phyloP scores from a whole-genome alignment of 2,797 vertebrate species.

The Falco berigora region DNA sequence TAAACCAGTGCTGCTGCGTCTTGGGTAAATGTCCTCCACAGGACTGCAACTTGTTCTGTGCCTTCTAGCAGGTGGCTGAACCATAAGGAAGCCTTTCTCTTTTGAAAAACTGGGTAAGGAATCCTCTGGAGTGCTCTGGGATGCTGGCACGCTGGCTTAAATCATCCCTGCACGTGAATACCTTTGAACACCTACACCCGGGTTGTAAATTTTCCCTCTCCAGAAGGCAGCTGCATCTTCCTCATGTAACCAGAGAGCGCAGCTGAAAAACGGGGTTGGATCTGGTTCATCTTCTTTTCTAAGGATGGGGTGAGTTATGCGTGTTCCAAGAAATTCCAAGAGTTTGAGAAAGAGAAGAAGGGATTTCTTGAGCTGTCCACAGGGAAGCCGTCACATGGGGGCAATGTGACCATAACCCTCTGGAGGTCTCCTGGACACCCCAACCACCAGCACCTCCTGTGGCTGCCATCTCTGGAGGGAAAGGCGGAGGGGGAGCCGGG shows the following conservation, averaged over 20 bases:
- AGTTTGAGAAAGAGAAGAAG: background rate
- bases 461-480: background rate
- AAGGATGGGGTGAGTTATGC: accelerated
- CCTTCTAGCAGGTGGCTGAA: background rate
- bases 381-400: accelerated
- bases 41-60: background rate
- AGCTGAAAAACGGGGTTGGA: background rate
- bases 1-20: background rate
- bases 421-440: background rate
- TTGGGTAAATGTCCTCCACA: accelerated
- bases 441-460: background rate
- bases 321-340: background rate
- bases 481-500: accelerated
- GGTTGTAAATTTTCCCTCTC: background rate
- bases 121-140: background rate
- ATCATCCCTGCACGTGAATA: accelerated
- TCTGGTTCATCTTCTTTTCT: background rate
- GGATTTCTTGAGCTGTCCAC: accelerated
- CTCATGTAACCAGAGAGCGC: background rate
- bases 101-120: background rate
- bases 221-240: background rate
- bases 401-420: accelerated
- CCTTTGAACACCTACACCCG: too few relatives aligned
- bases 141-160: accelerated
- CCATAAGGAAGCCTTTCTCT: background rate